Base-by-base conservation (phyloP, 2,797 vertebrate genomes). In the Florisuga fusca region DNA sequence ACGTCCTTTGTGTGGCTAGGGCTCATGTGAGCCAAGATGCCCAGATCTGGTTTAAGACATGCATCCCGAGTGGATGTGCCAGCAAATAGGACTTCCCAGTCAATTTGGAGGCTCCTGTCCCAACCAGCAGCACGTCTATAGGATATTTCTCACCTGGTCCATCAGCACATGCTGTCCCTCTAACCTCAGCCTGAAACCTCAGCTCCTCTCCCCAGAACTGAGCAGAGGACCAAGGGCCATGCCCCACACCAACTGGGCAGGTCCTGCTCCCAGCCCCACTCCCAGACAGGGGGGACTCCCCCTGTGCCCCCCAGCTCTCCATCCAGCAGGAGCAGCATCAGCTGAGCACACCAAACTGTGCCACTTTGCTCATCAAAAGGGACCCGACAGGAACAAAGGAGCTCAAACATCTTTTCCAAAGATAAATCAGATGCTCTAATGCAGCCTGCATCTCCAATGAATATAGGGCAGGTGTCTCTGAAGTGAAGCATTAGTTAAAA, bases 401-500 rank as follows among this genome's bases (percentile, higher is more conserved):
- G 73, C 80, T 94, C 76, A 57, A 86, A 88, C 82, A 86, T 74
- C 88, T 80, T 86, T 71, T 36, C 54, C 84, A 68, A 94, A 94
- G 94, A 96, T 96, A 97, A 97, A 97, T 97, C 95, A 95, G 90
- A 68, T 88, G 83, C 93, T 95, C 87, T 93, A 96, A 94, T 83
- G 84, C 89, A 96, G 92, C 73, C 94, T 13, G 87, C 71, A 85
- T 96, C 96, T 97, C 95, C 90, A 95, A 95, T 87, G 97, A 96
- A 97, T 95, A 94, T 25, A 96, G 97, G 96, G 96, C 96, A 97
- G 96, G 97, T 97, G 95, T 96, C 96, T 98, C 94, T 83, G 95
- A 92, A 93, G 90, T 96, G 96, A 97, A 97, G 96, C 90, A 97
- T 87, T 96, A 96, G 97, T 97, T 98, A 97, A 98, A 98, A 97